Conservation (phyloP, 2,113 vertebrate genomes). For the Petrocephalus microphthalmus region DNA sequence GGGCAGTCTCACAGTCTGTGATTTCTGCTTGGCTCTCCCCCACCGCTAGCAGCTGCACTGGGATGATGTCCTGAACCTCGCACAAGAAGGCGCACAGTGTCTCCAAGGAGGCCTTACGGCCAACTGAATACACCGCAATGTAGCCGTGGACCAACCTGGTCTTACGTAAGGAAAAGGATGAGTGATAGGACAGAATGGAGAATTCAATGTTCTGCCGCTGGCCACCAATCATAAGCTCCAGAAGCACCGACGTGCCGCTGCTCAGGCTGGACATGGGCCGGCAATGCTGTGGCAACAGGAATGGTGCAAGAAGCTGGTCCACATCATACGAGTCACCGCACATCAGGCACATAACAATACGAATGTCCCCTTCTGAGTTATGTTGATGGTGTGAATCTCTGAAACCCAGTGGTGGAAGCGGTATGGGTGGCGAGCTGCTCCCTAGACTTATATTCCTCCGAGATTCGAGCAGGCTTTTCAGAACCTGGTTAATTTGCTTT, state of each 20-base stretch:
- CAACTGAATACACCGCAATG: constrained; percentile 85
- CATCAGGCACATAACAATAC: constrained; percentile 88
- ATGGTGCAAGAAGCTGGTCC: constrained; percentile 80
- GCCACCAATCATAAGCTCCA: constrained; percentile 72
- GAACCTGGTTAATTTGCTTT: constrained; percentile 80
- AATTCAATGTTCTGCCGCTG: constrained; percentile 78
- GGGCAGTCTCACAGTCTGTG: constrained; percentile 70
- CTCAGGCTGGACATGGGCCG: constrained; percentile 62
- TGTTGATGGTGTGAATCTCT: constrained; percentile 69
- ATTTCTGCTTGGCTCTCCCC: constrained; percentile 69
- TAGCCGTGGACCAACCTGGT: constrained; percentile 85
- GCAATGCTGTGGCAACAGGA: constrained; percentile 75
- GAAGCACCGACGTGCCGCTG: constrained; percentile 69
- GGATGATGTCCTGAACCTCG: constrained; percentile 92
- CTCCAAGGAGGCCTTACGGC: constrained; percentile 81
- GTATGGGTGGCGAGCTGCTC: constrained; percentile 58
- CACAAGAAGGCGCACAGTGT: constrained; percentile 87
- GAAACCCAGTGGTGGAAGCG: constrained; percentile 58
- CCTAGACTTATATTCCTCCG: constrained; percentile 70
- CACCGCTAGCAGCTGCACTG: constrained; percentile 82
- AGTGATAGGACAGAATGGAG: constrained; percentile 83
- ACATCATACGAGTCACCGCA: constrained; percentile 80
- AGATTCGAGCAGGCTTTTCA: constrained; percentile 78
- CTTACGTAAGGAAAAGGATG: constrained; percentile 81
- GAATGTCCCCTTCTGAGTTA: constrained; percentile 69